Evolutionary conservation across 2,888 invertebrate genomes (phyloP).

Genomic region (Tridacna gigas): DNA sequence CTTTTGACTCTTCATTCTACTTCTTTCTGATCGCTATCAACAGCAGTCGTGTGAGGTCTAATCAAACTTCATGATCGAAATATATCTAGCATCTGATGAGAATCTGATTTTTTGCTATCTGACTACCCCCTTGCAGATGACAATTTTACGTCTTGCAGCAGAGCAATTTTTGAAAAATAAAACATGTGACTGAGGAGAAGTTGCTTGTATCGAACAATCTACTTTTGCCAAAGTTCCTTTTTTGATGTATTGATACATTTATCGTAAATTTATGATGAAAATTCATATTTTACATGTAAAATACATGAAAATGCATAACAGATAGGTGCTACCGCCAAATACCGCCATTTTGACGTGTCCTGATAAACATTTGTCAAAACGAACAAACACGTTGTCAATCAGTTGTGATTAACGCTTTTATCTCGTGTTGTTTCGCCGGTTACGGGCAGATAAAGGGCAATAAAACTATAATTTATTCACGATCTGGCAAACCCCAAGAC

Average conservation of each 20-base stretch:
- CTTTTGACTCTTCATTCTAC: background rate
- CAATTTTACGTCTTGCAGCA: no score
- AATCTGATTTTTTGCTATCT: background rate
- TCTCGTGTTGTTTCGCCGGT: conserved; percentile 62
- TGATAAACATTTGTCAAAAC: conserved; percentile 62
- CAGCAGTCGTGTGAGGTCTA: conserved; percentile 52
- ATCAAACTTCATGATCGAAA: background rate
- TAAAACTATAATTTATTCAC: conserved; percentile 27
- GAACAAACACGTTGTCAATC: conserved; percentile 62
- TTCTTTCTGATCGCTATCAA: background rate
- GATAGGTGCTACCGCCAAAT: conserved; percentile 37
- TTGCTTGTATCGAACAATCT: no score
- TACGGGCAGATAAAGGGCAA: conserved; percentile 51
- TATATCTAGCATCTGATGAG: background rate
- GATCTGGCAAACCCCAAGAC: conserved; percentile 18
- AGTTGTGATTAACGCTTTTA: conserved; percentile 63
- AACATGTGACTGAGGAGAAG: no score
- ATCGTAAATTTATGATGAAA: no score
- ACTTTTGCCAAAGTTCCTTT: no score
- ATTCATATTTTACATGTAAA: no score
- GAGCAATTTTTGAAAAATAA: no score
- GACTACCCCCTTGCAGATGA: no score
- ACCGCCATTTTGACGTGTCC: conserved; percentile 38
- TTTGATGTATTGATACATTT: no score
- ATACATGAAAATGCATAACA: background rate